phyloP scores from a whole-genome alignment of 1,140 invertebrate species.

The Drosophila tsacasi region DNA sequence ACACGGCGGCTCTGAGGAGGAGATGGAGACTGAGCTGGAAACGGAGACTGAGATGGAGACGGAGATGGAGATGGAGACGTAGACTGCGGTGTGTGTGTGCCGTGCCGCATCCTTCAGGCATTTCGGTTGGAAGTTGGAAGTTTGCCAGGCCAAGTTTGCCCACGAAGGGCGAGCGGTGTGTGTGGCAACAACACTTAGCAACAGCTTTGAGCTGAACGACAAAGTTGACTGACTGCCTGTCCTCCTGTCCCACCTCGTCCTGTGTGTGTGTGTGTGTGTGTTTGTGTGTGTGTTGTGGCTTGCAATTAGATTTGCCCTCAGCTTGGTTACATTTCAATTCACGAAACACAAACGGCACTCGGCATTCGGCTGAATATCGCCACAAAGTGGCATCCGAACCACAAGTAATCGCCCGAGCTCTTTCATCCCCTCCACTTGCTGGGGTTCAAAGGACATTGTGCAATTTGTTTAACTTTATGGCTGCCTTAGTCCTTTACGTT shows the following conservation, averaged over 20 bases:
- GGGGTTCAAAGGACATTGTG: neutral
- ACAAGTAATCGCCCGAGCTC: constrained; percentile 12
- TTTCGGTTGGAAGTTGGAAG: constrained; percentile 23
- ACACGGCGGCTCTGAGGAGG: constrained; percentile 28
- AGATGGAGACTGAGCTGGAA: neutral
- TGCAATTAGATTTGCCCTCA: constrained; percentile 43
- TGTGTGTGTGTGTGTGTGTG: neutral
- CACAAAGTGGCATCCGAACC: constrained; percentile 13
- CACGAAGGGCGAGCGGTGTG: neutral
- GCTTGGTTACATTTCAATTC: constrained; percentile 35
- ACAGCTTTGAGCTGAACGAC: constrained; percentile 50
- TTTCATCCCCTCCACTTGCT: neutral
- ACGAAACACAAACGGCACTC: constrained; percentile 3
- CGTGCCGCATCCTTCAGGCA: constrained; percentile 33
- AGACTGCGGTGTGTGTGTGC: constrained; percentile 9
- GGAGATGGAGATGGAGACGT: neutral
- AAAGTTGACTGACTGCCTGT: constrained; percentile 42
- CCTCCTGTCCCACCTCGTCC: neutral
- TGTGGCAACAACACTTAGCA: constrained; percentile 56
- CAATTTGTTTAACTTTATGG: constrained; percentile 20
- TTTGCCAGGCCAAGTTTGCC: constrained; percentile 11
- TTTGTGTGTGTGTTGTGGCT: constrained; percentile 30
- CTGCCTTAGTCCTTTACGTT: neutral
- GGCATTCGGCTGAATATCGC: constrained; percentile 7
- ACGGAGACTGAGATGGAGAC: neutral